Conservation (phyloP, 23 tunicate species). For the Ascidia mentula region DNA sequence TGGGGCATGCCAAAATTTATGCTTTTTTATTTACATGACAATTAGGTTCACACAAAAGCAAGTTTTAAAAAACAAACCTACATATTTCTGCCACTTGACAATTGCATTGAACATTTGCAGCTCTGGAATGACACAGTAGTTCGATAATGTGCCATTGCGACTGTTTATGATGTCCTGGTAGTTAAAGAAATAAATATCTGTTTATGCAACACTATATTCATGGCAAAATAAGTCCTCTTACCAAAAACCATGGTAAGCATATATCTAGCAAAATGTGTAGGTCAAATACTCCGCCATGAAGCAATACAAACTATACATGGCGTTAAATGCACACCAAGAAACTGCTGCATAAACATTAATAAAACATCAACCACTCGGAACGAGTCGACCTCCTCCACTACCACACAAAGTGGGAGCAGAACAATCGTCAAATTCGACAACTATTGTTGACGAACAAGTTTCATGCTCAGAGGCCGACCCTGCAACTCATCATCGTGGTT, state of each 20-base stretch:
- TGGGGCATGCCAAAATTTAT: too few species aligned
- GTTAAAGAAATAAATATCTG: not conserved
- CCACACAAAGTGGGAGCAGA: not conserved
- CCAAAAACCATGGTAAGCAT: not conserved
- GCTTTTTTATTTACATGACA: too few species aligned
- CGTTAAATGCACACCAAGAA: too few species aligned
- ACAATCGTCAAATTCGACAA: slow-evolving; percentile 21
- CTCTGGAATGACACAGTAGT: slow-evolving; percentile 43
- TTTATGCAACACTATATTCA: not conserved
- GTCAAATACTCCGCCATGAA: not conserved
- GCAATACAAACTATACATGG: too few species aligned
- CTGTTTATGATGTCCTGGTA: slow-evolving; percentile 43
- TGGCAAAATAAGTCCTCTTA: not conserved
- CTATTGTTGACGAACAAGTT: slow-evolving; percentile 14
- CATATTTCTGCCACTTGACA: slow-evolving; percentile 47
- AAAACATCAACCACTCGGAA: slow-evolving; percentile 19
- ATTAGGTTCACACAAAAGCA: too few species aligned
- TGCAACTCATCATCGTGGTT: slow-evolving; percentile 48
- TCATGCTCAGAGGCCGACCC: slow-evolving; percentile 56
- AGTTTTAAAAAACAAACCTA: too few species aligned
- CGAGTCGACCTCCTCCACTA: slow-evolving; percentile 19
- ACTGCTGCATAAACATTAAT: too few species aligned
- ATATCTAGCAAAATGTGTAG: not conserved
- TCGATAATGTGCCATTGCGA: slow-evolving; percentile 32
- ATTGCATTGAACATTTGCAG: slow-evolving; percentile 61